These are phyloP conservation scores for Argya squamiceps DNA, from an alignment of 2,797 vertebrate species.

Conservation along the genomic window DNA sequence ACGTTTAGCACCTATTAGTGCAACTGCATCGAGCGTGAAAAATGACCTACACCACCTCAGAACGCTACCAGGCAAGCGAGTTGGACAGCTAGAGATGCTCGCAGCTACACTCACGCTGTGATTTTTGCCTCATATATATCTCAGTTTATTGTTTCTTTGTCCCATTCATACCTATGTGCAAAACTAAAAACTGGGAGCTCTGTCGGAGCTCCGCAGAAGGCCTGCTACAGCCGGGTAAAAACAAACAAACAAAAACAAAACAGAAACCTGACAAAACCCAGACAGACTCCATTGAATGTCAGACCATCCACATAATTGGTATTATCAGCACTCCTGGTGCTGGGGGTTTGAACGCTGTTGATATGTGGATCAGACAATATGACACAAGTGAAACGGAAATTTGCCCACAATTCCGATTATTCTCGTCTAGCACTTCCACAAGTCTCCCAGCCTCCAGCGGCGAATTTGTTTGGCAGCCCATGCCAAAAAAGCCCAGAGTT, in stretches of 20 bases:
- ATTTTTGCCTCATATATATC: slow-evolving; percentile 16
- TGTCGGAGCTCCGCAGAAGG: slow-evolving; percentile 33
- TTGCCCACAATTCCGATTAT: slow-evolving; percentile 46
- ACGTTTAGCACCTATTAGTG: slow-evolving; percentile 72
- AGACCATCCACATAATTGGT: slow-evolving; percentile 41
- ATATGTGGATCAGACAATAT: slow-evolving; percentile 39
- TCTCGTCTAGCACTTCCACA: slow-evolving; percentile 47
- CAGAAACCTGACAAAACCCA: slow-evolving; percentile 20
- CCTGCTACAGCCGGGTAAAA: slow-evolving; percentile 31
- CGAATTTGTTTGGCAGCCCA: slow-evolving; percentile 69
- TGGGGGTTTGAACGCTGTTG: slow-evolving; percentile 38
- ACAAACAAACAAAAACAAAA: slow-evolving; percentile 17
- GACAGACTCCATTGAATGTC: slow-evolving; percentile 48
- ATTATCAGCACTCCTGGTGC: slow-evolving; percentile 24
- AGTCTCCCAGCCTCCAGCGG: slow-evolving; percentile 19
- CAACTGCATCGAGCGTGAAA: slow-evolving; percentile 53
- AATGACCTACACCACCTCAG: not conserved
- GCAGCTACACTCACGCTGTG: slow-evolving; percentile 15
- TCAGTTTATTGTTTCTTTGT: slow-evolving; percentile 61
- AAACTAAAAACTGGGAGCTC: slow-evolving; percentile 60
- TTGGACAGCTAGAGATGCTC: not conserved
- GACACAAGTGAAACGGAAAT: slow-evolving; percentile 61
- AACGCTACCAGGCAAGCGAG: not conserved
- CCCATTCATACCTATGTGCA: slow-evolving; percentile 66
- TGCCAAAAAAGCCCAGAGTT: slow-evolving; percentile 71